A percentile compares a stretch with the other conserved stretches of the same genome.
These are phyloP conservation scores for Drosophila prosaltans DNA, from an alignment of 1,140 invertebrate species.

Conservation along the genomic window DNA sequence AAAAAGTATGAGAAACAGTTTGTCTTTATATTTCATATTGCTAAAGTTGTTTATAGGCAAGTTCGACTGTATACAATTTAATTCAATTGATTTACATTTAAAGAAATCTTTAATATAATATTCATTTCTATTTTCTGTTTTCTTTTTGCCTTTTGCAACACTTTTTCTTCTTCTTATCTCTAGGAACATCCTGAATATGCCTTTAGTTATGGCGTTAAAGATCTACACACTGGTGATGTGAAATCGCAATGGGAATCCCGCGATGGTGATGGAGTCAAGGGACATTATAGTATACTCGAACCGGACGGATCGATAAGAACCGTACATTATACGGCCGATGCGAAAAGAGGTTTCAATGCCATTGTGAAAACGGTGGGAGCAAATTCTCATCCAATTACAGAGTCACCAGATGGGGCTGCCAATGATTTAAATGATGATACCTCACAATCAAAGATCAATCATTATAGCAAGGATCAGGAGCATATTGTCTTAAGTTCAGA, in stretches of 20 bases:
- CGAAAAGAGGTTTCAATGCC: conserved; percentile 87
- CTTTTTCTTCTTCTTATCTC: conserved; percentile 44
- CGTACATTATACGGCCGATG: conserved; percentile 87
- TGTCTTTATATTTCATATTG: too few relatives aligned
- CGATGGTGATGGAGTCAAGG: conserved; percentile 85
- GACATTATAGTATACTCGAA: conserved; percentile 87
- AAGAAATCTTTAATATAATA: neutral
- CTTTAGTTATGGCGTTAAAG: conserved; percentile 88
- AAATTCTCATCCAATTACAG: conserved; percentile 83
- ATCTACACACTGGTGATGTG: conserved; percentile 87
- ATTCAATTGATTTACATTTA: too few relatives aligned
- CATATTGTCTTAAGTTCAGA: conserved; percentile 82
- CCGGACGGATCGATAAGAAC: conserved; percentile 86
- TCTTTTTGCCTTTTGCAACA: neutral
- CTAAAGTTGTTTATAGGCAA: too few relatives aligned
- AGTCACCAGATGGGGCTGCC: conserved; percentile 62
- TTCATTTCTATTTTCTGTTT: neutral
- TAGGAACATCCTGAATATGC: conserved; percentile 87
- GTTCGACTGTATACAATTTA: too few relatives aligned
- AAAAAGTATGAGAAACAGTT: too few relatives aligned
- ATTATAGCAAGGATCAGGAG: conserved; percentile 82
- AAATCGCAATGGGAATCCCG: conserved; percentile 87
- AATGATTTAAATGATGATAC: conserved; percentile 63
- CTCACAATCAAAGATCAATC: conserved; percentile 83
- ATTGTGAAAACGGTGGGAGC: conserved; percentile 86